Evolutionary conservation across 2,797 vertebrate species (phyloP).

Genomic region (Crenichthys baileyi): DNA sequence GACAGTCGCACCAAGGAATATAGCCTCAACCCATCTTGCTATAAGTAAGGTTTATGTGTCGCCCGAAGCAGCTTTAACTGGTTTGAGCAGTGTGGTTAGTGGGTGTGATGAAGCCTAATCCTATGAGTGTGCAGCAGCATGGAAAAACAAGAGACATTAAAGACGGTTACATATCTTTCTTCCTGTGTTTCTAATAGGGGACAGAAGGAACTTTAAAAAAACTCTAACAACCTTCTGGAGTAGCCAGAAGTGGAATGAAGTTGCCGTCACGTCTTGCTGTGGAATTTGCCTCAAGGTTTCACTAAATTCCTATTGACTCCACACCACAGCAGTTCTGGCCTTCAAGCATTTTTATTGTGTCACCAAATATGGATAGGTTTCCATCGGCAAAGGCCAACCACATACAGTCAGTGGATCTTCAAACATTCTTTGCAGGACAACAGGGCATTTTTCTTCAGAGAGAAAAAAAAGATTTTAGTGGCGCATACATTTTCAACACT

Average conservation of each 20-base stretch:
- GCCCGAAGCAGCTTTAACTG: too few relatives aligned
- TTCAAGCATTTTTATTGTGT: not conserved
- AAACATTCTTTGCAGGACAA: not conserved
- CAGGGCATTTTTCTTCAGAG: not conserved
- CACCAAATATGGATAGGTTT: not conserved
- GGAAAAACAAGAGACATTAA: too few relatives aligned
- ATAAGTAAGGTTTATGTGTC: too few relatives aligned
- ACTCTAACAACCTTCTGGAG: not conserved
- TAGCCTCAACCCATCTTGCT: too few relatives aligned
- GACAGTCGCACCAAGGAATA: too few relatives aligned
- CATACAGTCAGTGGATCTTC: not conserved
- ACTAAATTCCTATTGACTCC: not conserved
- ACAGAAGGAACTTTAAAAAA: too few relatives aligned
- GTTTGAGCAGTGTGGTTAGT: too few relatives aligned
- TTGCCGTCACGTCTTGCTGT: not conserved
- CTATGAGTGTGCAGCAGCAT: too few relatives aligned
- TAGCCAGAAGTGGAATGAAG: not conserved
- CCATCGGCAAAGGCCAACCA: not conserved
- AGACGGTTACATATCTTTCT: too few relatives aligned
- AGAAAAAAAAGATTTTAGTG: slow-evolving; percentile 1
- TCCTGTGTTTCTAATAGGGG: too few relatives aligned
- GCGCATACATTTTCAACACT: not conserved
- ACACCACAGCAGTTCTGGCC: not conserved
- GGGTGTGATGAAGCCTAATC: too few relatives aligned
- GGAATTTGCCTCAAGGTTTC: not conserved